phyloP scores from a whole-genome alignment of 2,797 vertebrate genomes.

The Lemur catta region DNA sequence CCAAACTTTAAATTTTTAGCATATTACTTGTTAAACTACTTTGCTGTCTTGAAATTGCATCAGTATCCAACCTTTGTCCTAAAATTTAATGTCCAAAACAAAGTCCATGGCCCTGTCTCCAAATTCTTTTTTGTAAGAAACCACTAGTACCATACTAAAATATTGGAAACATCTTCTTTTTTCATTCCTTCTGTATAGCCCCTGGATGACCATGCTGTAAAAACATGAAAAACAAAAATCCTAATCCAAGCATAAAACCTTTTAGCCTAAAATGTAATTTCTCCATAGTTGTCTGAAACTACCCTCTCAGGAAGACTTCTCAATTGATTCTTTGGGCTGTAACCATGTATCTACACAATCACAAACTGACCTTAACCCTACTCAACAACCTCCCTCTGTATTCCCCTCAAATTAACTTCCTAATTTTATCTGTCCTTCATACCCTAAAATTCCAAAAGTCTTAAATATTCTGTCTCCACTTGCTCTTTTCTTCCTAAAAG shows the following conservation, averaged over 20 bases:
- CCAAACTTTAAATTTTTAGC: not conserved
- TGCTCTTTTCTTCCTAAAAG: conserved; percentile 30
- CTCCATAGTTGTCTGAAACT: conserved; percentile 7
- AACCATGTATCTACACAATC: not conserved
- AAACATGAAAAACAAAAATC: conserved; percentile 56
- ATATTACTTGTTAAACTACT: not conserved
- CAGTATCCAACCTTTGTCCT: not conserved
- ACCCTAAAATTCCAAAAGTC: not conserved
- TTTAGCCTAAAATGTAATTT: conserved; percentile 13
- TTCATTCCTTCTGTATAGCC: not conserved
- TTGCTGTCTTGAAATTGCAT: not conserved
- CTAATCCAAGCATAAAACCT: not conserved
- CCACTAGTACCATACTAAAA: not conserved
- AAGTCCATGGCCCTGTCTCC: not conserved
- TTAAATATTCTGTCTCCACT: not conserved
- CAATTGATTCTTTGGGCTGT: not conserved
- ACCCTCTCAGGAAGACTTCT: not conserved
- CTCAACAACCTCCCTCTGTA: not conserved
- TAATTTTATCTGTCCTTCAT: conserved; percentile 8
- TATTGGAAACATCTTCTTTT: not conserved
- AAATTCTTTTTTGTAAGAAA: conserved; percentile 26
- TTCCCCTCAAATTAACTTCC: conserved; percentile 28
- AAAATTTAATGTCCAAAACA: conserved; percentile 29
- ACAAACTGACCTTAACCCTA: not conserved
- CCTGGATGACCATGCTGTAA: not conserved